These are phyloP conservation scores for Xylota segnis DNA, from an alignment of 2,888 invertebrate species.

Conservation along the genomic window DNA sequence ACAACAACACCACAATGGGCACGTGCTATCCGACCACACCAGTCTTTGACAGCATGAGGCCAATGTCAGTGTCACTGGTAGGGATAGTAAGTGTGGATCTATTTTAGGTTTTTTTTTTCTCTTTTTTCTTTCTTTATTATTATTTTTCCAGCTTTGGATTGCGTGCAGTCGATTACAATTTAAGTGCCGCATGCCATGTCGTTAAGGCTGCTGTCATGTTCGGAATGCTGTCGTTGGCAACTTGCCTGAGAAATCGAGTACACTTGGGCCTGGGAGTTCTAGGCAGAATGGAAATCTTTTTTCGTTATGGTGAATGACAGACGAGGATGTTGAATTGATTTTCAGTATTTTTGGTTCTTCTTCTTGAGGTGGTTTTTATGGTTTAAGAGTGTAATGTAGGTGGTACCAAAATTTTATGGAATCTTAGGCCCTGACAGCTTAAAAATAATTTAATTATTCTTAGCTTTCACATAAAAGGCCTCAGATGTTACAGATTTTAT, in stretches of 20 bases:
- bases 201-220: constrained; percentile 30
- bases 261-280: not conserved
- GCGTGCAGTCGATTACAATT: constrained; percentile 29
- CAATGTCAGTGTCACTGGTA: constrained; percentile 30
- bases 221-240: constrained; percentile 28
- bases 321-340: not conserved
- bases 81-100: constrained; percentile 12
- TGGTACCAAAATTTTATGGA: too few species aligned
- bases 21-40: constrained; percentile 31
- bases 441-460: too few species aligned
- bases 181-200: constrained; percentile 23
- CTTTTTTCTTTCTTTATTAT: too few species aligned
- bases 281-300: not conserved
- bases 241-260: constrained; percentile 16
- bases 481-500: too few species aligned
- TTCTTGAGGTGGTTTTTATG: too few species aligned
- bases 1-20: constrained; percentile 30
- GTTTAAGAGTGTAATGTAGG: too few species aligned
- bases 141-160: not conserved
- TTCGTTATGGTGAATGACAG: constrained; percentile 5
- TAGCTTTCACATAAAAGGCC: too few species aligned
- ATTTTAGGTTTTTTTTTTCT: not conserved
- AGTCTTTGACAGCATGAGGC: constrained; percentile 31
- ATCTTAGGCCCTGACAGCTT: too few species aligned
- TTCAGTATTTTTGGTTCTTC: not conserved